phyloP scores from a whole-genome alignment of 2,797 vertebrate genomes.

The Nannoperca australis region DNA sequence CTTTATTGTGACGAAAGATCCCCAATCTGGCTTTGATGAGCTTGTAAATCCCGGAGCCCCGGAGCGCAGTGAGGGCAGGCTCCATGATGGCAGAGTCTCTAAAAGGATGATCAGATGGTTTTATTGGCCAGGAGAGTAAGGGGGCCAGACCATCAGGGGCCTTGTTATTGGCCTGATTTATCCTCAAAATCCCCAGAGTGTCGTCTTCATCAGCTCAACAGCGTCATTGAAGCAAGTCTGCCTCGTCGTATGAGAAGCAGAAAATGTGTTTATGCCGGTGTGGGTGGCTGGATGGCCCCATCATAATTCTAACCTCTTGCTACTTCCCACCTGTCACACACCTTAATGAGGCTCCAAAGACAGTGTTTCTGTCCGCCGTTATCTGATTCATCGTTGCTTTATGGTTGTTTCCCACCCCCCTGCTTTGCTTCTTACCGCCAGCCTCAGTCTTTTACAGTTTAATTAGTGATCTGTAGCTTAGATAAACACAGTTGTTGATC shows the following conservation, averaged over 20 bases:
- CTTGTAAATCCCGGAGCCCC: slow-evolving; percentile 76
- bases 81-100: slow-evolving; percentile 71
- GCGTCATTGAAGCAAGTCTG: slow-evolving; percentile 36
- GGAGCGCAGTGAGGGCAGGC: slow-evolving; percentile 41
- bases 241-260: slow-evolving; percentile 55
- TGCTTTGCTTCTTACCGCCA: slow-evolving; percentile 33
- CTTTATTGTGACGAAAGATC: slow-evolving; percentile 69
- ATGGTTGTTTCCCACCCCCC: slow-evolving; percentile 12
- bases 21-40: slow-evolving; percentile 81
- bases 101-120: slow-evolving; percentile 81
- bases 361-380: slow-evolving; percentile 37
- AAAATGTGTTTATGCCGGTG: slow-evolving; percentile 33
- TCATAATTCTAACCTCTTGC: slow-evolving; percentile 30
- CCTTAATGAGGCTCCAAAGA: slow-evolving; percentile 65
- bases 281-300: background rate
- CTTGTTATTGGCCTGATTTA: slow-evolving; percentile 84
- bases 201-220: slow-evolving; percentile 66
- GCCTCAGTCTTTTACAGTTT: slow-evolving; percentile 19
- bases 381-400: slow-evolving; percentile 49
- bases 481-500: slow-evolving; percentile 66
- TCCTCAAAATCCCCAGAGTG: slow-evolving; percentile 73
- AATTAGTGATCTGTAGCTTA: slow-evolving; percentile 60
- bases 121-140: slow-evolving; percentile 69
- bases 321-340: slow-evolving; percentile 57
- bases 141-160: slow-evolving; percentile 63